A percentile compares a stretch with the other conserved stretches of the same genome.
These are phyloP conservation scores for Acrocephalus arundinaceus DNA, from an alignment of 2,113 vertebrate species.

Conservation along the genomic window DNA sequence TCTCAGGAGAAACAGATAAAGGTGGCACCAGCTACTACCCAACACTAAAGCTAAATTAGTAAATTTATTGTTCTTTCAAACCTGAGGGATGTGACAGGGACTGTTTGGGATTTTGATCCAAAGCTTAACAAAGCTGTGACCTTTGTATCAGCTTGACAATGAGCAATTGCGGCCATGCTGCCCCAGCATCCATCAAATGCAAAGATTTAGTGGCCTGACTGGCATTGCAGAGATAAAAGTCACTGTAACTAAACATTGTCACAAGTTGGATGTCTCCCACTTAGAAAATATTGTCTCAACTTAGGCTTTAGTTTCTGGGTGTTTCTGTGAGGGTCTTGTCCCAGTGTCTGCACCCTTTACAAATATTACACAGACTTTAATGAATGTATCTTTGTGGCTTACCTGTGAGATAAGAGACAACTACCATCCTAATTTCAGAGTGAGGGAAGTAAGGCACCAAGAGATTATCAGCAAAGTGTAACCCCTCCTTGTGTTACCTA, in stretches of 20 bases:
- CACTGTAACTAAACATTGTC: slow-evolving; percentile 28
- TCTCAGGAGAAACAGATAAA: slow-evolving; percentile 32
- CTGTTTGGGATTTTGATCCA: slow-evolving; percentile 27
- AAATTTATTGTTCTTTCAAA: slow-evolving; percentile 36
- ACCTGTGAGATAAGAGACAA: neutral
- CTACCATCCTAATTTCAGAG: neutral
- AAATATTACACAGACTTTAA: neutral
- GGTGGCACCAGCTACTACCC: slow-evolving; percentile 30
- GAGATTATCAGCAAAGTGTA: neutral
- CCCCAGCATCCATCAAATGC: slow-evolving; percentile 38
- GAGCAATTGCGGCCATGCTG: neutral
- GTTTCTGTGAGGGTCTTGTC: neutral
- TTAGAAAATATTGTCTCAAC: slow-evolving; percentile 46
- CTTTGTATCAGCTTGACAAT: slow-evolving; percentile 44
- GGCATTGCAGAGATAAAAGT: slow-evolving; percentile 41
- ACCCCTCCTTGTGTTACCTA: neutral
- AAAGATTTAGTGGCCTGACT: slow-evolving; percentile 38
- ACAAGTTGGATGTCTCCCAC: slow-evolving; percentile 31
- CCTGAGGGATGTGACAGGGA: neutral
- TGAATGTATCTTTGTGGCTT: neutral
- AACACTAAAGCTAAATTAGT: slow-evolving; percentile 4
- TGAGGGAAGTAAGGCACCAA: neutral
- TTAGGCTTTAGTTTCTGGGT: slow-evolving; percentile 10
- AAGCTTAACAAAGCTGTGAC: slow-evolving; percentile 23
- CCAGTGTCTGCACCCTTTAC: neutral